Base-by-base conservation (phyloP, 2,888 invertebrate species). In the Rhodophaea formosa region DNA sequence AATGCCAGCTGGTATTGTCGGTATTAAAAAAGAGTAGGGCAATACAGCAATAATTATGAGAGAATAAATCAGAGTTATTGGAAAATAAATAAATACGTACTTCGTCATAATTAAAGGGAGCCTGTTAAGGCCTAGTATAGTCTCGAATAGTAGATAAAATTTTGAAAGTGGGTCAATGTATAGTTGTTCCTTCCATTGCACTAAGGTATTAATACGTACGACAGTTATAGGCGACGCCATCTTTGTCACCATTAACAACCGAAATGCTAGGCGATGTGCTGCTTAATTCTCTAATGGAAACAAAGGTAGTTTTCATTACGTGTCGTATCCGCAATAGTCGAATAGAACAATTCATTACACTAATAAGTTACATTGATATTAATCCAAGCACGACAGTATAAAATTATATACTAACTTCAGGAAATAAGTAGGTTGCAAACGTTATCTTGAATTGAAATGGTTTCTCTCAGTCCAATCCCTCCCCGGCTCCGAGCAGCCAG, bases 161-260 rank as follows among this genome's bases (percentile, higher is more conserved):
- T 78, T 80, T 0, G 84, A 78, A 57, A 82, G 61, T 12, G 59
- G 53, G 58, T 84, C 84, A 23, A 81, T 62, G 45, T 68, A 70
- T 0, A 59, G 62, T 56, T 70, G 71, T 7, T 68, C 63, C 47
- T 63, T 63, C 55, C 67, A 62, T 56, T 70, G 61, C 8, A 82
- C 60, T 53, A 76, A 79, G 12, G 77, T 77, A 54, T 84, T 82
- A 14, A 80, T 70, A 35, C 69, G 74, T 43, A 77, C 71, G 5
- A 67, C 62, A 8, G 73, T 74, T n/a, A n/a, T n/a, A 46, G 73
- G 70, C 72, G 76, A 62, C 83, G 79, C 75, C 56, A 59, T 62
- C 61, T 57, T 58, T 8, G 43, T n/a, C 12, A 53, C 43, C 7
- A 8, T 15, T 44, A 55, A 56, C 56, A 14, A 44, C 56, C 47